Conservation (phyloP, 2,113 vertebrate species). For the Mobula birostris region DNA sequence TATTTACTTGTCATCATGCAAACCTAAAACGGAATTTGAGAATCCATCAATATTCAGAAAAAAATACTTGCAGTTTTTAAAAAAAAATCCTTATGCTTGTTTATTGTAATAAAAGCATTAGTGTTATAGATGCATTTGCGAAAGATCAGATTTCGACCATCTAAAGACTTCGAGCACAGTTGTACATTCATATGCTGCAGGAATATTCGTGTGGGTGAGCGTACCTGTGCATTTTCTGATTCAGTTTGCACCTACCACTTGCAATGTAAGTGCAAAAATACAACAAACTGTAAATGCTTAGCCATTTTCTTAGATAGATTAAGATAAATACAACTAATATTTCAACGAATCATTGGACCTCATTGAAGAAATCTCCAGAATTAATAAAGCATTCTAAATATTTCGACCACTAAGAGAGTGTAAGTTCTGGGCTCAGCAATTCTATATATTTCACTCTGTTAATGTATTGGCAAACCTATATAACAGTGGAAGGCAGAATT, state of each 20-base stretch:
- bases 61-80: background rate
- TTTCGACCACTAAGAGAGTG: background rate
- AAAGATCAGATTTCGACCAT: background rate
- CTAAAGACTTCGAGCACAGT: background rate
- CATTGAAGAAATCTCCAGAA: background rate
- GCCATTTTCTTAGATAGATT: background rate
- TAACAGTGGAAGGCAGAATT: no score
- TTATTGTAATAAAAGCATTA: background rate
- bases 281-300: background rate
- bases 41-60: background rate
- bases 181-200: background rate
- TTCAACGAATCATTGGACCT: background rate
- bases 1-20: background rate
- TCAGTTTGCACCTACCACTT: background rate
- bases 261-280: background rate
- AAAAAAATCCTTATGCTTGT: background rate
- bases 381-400: background rate
- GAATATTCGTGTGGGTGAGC: background rate
- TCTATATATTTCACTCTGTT: no score
- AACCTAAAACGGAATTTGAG: background rate
- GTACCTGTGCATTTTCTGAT: background rate
- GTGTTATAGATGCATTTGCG: background rate
- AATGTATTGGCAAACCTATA: background rate
- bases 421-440: background rate
- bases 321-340: background rate